Evolutionary conservation across 2,797 vertebrate genomes (phyloP).

Genomic region (Danio aesculapii): DNA sequence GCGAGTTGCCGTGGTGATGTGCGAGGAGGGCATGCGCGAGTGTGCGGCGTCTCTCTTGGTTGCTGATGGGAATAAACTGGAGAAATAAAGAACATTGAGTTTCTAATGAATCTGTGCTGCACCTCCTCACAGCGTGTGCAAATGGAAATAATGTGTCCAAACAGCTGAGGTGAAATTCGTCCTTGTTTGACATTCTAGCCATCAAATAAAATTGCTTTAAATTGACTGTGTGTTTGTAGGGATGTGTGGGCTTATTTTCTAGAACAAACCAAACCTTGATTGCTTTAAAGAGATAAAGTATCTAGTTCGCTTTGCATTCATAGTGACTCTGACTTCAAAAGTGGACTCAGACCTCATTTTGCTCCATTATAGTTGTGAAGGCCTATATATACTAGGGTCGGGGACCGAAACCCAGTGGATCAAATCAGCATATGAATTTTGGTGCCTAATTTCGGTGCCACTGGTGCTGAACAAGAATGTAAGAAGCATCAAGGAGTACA

Average conservation of each 20-base stretch:
- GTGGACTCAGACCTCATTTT: not conserved
- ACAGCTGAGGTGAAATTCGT: conserved; percentile 20
- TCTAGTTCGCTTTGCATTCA: not conserved
- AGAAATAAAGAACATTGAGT: conserved; percentile 26
- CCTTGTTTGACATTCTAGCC: conserved; percentile 32
- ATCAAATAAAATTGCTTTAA: conserved; percentile 5
- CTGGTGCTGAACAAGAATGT: no score
- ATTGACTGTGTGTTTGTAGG: not conserved
- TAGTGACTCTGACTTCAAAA: not conserved
- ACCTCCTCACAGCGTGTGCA: not conserved
- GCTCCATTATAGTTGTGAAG: not conserved
- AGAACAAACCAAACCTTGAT: not conserved
- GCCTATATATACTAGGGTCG: not conserved
- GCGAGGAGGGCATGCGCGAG: conserved; percentile 2
- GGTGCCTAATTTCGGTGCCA: no score
- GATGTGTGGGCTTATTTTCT: not conserved
- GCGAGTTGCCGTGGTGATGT: conserved; percentile 49
- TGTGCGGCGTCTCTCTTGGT: conserved; percentile 14
- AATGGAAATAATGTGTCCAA: conserved; percentile 7
- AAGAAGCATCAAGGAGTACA: no score
- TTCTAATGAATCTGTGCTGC: conserved; percentile 33
- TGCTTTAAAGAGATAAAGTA: not conserved
- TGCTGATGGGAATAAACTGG: conserved; percentile 37
- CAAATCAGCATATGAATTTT: no score
- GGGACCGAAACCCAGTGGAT: no score